These are phyloP conservation scores for Ormyrus labotus DNA, from an alignment of 2,888 invertebrate genomes.

Conservation along the genomic window DNA sequence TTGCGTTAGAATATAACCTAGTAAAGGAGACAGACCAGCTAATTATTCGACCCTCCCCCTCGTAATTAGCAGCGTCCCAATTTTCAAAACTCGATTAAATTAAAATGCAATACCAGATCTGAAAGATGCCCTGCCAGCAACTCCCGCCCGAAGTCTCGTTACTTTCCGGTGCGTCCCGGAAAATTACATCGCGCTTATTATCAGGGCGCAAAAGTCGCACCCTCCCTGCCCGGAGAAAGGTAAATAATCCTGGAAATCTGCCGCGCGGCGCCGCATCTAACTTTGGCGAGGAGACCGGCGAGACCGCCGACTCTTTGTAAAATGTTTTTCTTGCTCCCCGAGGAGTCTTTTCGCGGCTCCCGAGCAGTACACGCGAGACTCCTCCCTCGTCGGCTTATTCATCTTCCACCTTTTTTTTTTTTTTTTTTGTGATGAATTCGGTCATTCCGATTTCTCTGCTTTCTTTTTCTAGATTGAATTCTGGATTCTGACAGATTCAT, in stretches of 20 bases:
- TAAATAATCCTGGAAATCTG: constrained; percentile 26
- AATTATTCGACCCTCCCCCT: no score
- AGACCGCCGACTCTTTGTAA: constrained; percentile 17
- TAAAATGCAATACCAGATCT: no score
- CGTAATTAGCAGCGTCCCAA: no score
- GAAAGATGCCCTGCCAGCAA: no score
- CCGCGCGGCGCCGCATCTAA: not conserved
- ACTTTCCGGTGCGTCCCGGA: not conserved
- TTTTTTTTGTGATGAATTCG: not conserved
- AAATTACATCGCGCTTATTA: not conserved
- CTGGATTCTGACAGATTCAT: not conserved
- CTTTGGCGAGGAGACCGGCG: not conserved
- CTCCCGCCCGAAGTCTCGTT: not conserved
- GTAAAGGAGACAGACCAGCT: no score
- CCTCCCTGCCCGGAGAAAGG: not conserved
- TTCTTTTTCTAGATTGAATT: constrained; percentile 20
- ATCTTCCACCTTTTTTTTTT: not conserved
- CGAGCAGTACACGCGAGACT: no score
- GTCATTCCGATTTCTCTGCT: not conserved
- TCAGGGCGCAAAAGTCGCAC: not conserved
- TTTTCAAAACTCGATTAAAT: no score
- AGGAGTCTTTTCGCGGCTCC: constrained; percentile 17
- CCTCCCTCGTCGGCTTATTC: no score
- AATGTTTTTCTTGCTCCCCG: constrained; percentile 32
- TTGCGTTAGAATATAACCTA: no score